Evolutionary conservation across 2,888 invertebrate genomes (phyloP).

Genomic region (Cataglyphis albicans): DNA sequence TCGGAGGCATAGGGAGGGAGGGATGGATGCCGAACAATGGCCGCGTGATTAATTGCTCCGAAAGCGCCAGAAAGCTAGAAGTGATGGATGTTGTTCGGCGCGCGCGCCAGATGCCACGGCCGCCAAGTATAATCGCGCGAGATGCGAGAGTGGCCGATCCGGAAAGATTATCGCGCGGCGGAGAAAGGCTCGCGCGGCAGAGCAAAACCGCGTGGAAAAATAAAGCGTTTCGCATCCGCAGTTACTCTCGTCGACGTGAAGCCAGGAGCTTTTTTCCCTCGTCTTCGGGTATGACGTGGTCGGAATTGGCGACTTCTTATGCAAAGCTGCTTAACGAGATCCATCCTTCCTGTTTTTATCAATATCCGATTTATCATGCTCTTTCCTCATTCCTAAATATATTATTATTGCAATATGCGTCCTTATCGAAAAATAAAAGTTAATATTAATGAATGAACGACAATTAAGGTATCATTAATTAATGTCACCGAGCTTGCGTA

Average conservation of each 20-base stretch:
- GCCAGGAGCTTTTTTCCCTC: background rate
- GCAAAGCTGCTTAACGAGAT: conserved; percentile 12
- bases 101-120: conserved; percentile 64
- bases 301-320: background rate
- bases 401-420: background rate
- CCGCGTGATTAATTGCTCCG: conserved; percentile 76
- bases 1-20: conserved; percentile 1
- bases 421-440: background rate
- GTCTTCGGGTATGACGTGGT: background rate
- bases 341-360: background rate
- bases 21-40: conserved; percentile 66
- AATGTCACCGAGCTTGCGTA: background rate
- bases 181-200: background rate
- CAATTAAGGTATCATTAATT: background rate
- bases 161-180: conserved; percentile 22
- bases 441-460: conserved; percentile 21
- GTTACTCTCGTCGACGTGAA: background rate
- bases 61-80: conserved; percentile 73
- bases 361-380: conserved; percentile 13
- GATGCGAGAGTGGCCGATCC: conserved; percentile 45
- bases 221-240: conserved; percentile 10
- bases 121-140: conserved; percentile 55
- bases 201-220: conserved; percentile 21
- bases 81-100: conserved; percentile 74
- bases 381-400: background rate